Evolutionary conservation across 2,888 invertebrate species (phyloP).

Genomic region (Heliconius hortense): DNA sequence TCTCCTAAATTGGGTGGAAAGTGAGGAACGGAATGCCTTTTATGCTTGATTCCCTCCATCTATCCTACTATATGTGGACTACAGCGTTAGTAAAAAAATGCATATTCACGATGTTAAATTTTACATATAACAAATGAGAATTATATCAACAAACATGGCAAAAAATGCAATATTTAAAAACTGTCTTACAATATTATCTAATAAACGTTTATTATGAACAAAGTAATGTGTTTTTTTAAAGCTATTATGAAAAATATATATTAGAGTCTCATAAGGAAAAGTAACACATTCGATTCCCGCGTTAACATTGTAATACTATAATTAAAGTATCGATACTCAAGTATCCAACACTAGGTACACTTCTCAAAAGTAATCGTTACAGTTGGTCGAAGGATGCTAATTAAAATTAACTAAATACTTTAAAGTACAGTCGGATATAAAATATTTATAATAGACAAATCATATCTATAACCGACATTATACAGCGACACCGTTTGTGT

Average conservation of each 20-base stretch:
- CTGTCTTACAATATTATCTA: too few relatives aligned
- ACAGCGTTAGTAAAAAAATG: too few relatives aligned
- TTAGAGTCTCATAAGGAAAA: not conserved
- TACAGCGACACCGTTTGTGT: not conserved
- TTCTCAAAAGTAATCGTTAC: slow-evolving; percentile 60
- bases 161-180: too few relatives aligned
- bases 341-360: slow-evolving; percentile 47
- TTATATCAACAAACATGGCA: rapidly evolving
- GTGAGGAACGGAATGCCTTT: too few relatives aligned
- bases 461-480: not conserved
- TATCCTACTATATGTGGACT: too few relatives aligned
- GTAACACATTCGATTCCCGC: not conserved
- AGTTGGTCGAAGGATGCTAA: slow-evolving; percentile 58
- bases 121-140: too few relatives aligned
- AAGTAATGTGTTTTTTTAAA: too few relatives aligned
- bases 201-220: too few relatives aligned
- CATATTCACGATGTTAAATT: too few relatives aligned
- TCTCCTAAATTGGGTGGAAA: not conserved
- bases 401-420: slow-evolving; percentile 45
- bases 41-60: too few relatives aligned
- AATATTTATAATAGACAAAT: slow-evolving; percentile 14
- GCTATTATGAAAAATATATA: too few relatives aligned
- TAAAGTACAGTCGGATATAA: slow-evolving; percentile 33
- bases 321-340: slow-evolving; percentile 26
- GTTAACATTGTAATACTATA: not conserved